Base-by-base conservation (phyloP, 1,140 invertebrate species). In the Drosophila sp. region DNA sequence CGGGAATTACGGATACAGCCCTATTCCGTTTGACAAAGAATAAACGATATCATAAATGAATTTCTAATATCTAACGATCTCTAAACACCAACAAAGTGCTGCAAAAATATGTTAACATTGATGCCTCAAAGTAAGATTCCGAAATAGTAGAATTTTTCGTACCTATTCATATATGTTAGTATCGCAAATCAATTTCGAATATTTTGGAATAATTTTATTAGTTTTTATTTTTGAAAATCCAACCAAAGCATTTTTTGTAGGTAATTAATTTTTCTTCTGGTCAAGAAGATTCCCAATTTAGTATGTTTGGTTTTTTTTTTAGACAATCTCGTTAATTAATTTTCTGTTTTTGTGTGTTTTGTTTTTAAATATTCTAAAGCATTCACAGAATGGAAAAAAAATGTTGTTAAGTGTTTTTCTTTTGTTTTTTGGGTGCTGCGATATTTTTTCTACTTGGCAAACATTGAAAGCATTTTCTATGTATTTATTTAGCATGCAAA, bases 401-500 rank as follows among this genome's bases (percentile, higher is more conserved):
- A 33, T 62, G 68, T 76, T 57, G 64, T 35, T 75, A 61, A 56
- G 50, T 68, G 50, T 61, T 27, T 50, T 56, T 56, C 11, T 56
- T 2, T 56, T 56, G 7, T 3, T 30, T 58, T 72, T 40, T 56
- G 29, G n/a, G 38, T 44, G 38, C 60, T 63, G 40, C 38, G 10
- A n/a, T 23, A 62, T 41, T 55, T 33, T 55, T 72, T 76, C 76
- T 73, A 73, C 76, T 73, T 76, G 66, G 72, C 66, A 32, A 64
- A 76, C 73, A 76, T 76, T 76, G 76, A 76, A 76, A 76, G 73
- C 73, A 76, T 76, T 77, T 73, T 61, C 66, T 76, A 65, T 40
- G 58, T 29, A 47, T 70, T 70, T 74, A 50, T 50, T 68, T 66
- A 62, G 66, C 82, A 85, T 85, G 82, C 82, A 86, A 79, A 85